phyloP scores from a whole-genome alignment of 1,140 invertebrate genomes.

The Sitobion miscanthi region DNA sequence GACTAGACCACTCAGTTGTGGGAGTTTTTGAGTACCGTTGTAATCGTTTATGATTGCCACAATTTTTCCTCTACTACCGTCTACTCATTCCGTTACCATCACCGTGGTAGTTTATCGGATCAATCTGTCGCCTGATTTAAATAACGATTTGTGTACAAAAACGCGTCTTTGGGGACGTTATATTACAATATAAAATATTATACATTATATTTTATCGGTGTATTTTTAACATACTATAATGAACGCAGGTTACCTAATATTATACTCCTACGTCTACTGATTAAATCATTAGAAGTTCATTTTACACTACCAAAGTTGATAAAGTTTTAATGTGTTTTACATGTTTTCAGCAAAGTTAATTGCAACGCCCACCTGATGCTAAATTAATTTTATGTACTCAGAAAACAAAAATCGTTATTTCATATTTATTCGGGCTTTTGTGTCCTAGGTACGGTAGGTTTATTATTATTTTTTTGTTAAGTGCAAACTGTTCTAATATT shows the following conservation, averaged over 20 bases:
- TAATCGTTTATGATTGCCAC: no score
- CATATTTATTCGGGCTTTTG: background rate
- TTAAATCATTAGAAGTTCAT: constrained; percentile 9
- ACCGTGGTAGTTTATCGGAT: no score
- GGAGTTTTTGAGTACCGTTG: background rate
- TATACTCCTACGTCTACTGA: background rate
- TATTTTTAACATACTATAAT: background rate
- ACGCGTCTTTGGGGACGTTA: background rate
- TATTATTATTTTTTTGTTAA: background rate
- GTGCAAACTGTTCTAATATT: background rate
- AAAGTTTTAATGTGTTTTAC: constrained; percentile 25
- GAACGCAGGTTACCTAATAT: background rate
- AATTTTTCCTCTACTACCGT: background rate
- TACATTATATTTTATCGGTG: background rate
- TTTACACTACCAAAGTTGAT: background rate
- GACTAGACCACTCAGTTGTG: no score
- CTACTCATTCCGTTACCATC: no score
- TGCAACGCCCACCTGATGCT: constrained; percentile 13
- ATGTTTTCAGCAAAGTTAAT: background rate
- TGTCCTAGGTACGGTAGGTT: background rate
- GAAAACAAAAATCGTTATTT: constrained; percentile 36
- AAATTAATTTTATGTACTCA: constrained; percentile 20
- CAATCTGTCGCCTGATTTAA: background rate
- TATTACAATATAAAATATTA: background rate
- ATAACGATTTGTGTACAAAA: background rate